phyloP scores from a whole-genome alignment of 2,888 invertebrate genomes.

The Oligia strigilis region DNA sequence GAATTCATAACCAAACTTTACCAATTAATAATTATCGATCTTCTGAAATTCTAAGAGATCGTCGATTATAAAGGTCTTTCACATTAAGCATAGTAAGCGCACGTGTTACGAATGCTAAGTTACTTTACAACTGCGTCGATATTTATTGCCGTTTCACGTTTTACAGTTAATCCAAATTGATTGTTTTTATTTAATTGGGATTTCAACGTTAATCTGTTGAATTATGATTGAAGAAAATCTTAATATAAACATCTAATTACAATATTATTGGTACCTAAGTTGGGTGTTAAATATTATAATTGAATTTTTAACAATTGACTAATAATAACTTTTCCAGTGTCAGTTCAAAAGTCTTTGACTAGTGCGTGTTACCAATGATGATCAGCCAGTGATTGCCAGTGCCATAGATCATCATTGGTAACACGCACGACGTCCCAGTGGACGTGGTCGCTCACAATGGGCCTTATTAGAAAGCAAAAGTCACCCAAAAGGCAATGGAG shows the following conservation, averaged over 20 bases:
- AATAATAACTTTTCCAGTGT: not conserved
- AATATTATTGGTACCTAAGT: not conserved
- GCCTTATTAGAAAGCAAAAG: too few relatives aligned
- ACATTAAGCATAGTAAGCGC: conserved; percentile 55
- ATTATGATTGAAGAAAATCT: conserved; percentile 1
- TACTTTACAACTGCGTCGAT: conserved; percentile 52
- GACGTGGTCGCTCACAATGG: too few relatives aligned
- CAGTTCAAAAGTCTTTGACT: too few relatives aligned
- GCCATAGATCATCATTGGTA: too few relatives aligned
- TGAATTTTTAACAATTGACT: not conserved
- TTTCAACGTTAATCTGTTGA: conserved; percentile 1
- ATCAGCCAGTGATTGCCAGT: too few relatives aligned
- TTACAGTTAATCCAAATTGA: conserved; percentile 54
- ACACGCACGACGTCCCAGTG: too few relatives aligned
- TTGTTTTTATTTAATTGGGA: conserved; percentile 34
- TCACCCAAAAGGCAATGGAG: too few relatives aligned
- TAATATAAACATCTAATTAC: not conserved
- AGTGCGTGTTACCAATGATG: too few relatives aligned
- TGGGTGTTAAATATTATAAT: not conserved
- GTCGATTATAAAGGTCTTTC: conserved; percentile 37
- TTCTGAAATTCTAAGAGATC: not conserved
- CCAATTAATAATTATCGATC: not conserved
- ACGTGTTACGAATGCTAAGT: conserved; percentile 59
- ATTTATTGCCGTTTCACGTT: conserved; percentile 56
- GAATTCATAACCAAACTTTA: not conserved